Conservation (phyloP, 2,113 vertebrate species). For the Gopherus flavomarginatus region DNA sequence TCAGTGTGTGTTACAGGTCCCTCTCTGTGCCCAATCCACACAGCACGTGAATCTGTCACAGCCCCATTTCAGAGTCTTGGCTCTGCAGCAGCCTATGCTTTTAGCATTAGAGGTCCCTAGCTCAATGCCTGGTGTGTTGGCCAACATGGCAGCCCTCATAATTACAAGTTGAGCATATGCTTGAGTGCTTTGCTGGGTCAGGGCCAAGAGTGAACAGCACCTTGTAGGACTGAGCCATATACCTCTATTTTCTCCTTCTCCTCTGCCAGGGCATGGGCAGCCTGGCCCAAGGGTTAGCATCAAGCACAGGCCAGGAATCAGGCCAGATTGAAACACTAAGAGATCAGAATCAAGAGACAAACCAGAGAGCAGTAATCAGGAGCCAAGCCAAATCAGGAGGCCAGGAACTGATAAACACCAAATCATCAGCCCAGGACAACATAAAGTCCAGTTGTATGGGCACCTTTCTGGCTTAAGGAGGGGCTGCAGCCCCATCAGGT, state of each 20-base stretch:
- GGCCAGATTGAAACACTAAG: too few relatives aligned
- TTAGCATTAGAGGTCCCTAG: background rate
- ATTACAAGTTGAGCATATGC: background rate
- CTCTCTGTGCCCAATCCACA: background rate
- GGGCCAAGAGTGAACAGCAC: background rate
- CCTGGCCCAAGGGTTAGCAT: too few relatives aligned
- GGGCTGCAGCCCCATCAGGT: background rate
- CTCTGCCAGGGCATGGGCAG: too few relatives aligned
- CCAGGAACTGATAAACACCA: too few relatives aligned
- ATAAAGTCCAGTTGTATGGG: background rate
- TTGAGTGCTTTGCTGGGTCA: background rate
- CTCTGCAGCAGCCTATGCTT: background rate
- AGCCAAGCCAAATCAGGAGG: too few relatives aligned
- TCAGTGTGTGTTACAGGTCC: background rate
- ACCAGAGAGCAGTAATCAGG: too few relatives aligned
- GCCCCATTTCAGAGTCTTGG: background rate
- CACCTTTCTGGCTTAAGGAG: background rate
- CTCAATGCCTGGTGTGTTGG: background rate
- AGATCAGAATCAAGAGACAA: too few relatives aligned
- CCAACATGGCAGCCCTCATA: background rate
- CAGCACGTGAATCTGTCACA: background rate
- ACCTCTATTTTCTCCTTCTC: too few relatives aligned
- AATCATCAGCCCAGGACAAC: too few relatives aligned
- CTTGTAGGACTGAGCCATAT: too few relatives aligned
- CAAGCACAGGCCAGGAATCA: too few relatives aligned